A percentile compares a stretch with the other conserved stretches of the same genome.
phyloP scores from a whole-genome alignment of 2,888 invertebrate genomes.

The Caenorhabditis angaria region DNA sequence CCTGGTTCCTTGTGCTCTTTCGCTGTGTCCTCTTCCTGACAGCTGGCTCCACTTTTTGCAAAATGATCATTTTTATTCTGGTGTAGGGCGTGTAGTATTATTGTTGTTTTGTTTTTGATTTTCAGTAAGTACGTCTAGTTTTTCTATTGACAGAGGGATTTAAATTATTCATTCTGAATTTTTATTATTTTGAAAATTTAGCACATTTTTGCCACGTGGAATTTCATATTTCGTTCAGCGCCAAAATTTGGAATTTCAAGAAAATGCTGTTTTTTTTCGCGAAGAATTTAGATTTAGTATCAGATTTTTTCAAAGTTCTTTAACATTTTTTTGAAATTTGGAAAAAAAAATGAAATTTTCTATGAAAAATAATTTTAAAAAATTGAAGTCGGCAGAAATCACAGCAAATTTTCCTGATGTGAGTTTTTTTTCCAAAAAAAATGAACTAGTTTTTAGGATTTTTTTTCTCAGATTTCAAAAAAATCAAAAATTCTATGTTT shows the following conservation, averaged over 20 bases:
- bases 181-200: background rate
- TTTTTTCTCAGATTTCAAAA: background rate
- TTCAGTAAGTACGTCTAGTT: too few species aligned
- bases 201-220: background rate
- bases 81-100: too few species aligned
- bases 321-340: too few species aligned
- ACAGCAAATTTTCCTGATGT: too few species aligned
- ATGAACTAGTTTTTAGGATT: background rate
- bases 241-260: background rate
- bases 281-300: background rate
- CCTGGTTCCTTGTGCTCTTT: background rate
- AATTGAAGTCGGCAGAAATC: background rate
- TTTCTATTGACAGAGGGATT: background rate
- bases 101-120: conserved; percentile 8
- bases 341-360: background rate
- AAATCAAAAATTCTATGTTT: background rate
- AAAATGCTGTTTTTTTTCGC: background rate
- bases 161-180: background rate
- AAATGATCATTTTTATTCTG: conserved; percentile 1
- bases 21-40: background rate
- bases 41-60: conserved; percentile 32
- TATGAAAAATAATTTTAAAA: background rate
- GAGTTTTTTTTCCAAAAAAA: too few species aligned
- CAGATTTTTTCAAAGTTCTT: background rate
- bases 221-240: background rate